A percentile compares a stretch with the other conserved stretches of the same genome.
These are phyloP conservation scores for Apostichopus californicus DNA, from an alignment of 35 echinoderm and acorn worm genomes.

Conservation along the genomic window DNA sequence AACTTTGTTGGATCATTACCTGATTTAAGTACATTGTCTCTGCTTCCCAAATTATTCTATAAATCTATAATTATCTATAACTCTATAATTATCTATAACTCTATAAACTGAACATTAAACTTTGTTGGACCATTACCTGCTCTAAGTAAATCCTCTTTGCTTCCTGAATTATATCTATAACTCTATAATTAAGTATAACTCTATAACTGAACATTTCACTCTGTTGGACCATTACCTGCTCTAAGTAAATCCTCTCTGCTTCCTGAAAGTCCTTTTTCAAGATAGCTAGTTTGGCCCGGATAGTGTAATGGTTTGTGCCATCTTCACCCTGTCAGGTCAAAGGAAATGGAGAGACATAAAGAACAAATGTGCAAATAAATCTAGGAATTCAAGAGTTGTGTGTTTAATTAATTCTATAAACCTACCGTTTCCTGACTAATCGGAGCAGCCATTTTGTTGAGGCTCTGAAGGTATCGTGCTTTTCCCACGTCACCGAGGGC, in stretches of 20 bases:
- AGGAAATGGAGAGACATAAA: no score
- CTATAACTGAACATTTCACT: background rate
- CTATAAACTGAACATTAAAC: no score
- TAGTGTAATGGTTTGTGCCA: conserved; percentile 80
- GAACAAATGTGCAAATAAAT: no score
- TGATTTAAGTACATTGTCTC: conserved; percentile 87
- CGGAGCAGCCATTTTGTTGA: conserved; percentile 86
- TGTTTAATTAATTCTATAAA: background rate
- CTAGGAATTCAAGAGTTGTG: no score
- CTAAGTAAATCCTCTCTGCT: conserved; percentile 91
- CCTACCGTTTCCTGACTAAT: conserved; percentile 51
- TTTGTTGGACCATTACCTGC: no score
- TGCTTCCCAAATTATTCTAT: conserved; percentile 60
- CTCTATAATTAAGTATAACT: no score
- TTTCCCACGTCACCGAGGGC: conserved; percentile 94
- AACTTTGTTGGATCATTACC: background rate
- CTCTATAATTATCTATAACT: no score
- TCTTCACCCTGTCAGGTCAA: conserved; percentile 73
- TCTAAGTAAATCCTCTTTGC: no score
- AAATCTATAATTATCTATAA: no score
- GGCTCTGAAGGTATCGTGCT: conserved; percentile 84
- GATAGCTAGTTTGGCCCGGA: conserved; percentile 85
- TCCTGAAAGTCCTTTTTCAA: conserved; percentile 93
- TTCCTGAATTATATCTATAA: no score
- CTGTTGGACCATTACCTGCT: conserved; percentile 65